Evolutionary conservation across 2,888 invertebrate species (phyloP).

Genomic region (Dione juno): DNA sequence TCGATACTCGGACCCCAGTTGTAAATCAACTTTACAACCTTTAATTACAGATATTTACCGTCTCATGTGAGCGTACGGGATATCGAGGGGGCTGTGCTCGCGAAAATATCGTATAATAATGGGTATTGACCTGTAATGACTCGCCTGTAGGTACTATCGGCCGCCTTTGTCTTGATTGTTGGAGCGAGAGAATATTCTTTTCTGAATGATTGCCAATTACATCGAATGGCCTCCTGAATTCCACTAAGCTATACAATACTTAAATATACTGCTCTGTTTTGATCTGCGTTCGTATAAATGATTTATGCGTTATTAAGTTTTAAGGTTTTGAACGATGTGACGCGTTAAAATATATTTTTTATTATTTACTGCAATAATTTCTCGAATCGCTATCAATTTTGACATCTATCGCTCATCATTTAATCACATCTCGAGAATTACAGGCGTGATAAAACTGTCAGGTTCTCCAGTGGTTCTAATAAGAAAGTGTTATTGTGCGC

Average conservation of each 20-base stretch:
- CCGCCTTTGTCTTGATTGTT: slow-evolving; percentile 82
- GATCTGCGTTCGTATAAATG: slow-evolving; percentile 76
- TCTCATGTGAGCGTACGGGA: slow-evolving; percentile 79
- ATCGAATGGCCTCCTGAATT: slow-evolving; percentile 80
- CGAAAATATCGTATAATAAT: slow-evolving; percentile 84
- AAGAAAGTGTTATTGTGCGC: slow-evolving; percentile 61
- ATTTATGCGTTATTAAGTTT: slow-evolving; percentile 75
- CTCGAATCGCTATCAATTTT: slow-evolving; percentile 39
- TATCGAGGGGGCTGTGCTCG: slow-evolving; percentile 80
- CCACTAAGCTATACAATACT: slow-evolving; percentile 72
- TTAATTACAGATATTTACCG: slow-evolving; percentile 84
- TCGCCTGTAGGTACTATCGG: slow-evolving; percentile 81
- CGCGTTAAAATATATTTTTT: slow-evolving; percentile 46
- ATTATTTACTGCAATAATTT: slow-evolving; percentile 41
- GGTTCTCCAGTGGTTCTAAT: slow-evolving; percentile 58
- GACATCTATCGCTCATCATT: slow-evolving; percentile 44
- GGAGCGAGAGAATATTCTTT: slow-evolving; percentile 76
- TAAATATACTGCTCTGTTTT: slow-evolving; percentile 67
- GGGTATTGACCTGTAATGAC: slow-evolving; percentile 83
- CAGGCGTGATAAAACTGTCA: slow-evolving; percentile 50
- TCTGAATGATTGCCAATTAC: slow-evolving; percentile 83
- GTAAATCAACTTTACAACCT: slow-evolving; percentile 84
- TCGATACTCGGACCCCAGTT: slow-evolving; percentile 75
- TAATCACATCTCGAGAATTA: slow-evolving; percentile 46
- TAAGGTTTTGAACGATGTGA: slow-evolving; percentile 56